Percentiles rank a stretch among this genome's conserved stretches.
Evolutionary conservation across 1,140 invertebrate genomes (phyloP).

Genomic region (Drosophila seguyi): DNA sequence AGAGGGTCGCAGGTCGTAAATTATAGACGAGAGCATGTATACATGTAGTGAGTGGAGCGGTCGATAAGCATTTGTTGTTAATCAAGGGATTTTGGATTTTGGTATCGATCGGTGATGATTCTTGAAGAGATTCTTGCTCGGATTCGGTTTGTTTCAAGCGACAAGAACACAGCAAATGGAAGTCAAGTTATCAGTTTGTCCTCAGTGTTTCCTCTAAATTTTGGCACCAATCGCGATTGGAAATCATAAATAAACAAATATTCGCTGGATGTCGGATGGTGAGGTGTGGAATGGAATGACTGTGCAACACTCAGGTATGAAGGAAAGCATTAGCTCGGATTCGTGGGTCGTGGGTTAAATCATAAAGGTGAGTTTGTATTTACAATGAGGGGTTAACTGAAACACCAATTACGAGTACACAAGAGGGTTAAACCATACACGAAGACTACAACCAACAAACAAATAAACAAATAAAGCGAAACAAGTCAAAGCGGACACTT

Average conservation of each 20-base stretch:
- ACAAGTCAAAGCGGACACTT: constrained; percentile 55
- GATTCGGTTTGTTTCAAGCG: constrained; percentile 9
- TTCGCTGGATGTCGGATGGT: constrained; percentile 3
- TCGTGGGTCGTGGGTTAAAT: constrained; percentile 25
- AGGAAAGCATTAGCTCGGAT: constrained; percentile 29
- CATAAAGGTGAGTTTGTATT: constrained; percentile 24
- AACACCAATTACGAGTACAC: constrained; percentile 57
- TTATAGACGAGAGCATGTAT: constrained; percentile 24
- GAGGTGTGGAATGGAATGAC: constrained; percentile 3
- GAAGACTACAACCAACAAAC: constrained; percentile 66
- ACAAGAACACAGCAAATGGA: constrained; percentile 40
- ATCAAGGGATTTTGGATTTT: constrained; percentile 10
- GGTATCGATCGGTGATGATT: constrained; percentile 3
- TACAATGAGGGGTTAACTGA: constrained; percentile 43
- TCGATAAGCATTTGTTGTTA: constrained; percentile 35
- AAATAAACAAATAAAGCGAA: constrained; percentile 41
- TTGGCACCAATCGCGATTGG: constrained; percentile 14
- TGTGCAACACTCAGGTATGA: constrained; percentile 30
- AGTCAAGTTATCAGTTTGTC: constrained; percentile 30
- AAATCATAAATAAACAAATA: constrained; percentile 19
- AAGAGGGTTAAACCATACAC: constrained; percentile 53
- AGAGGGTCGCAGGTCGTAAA: constrained; percentile 14
- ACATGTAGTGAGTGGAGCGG: constrained; percentile 22
- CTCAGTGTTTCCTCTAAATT: constrained; percentile 21
- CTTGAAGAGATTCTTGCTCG: constrained; percentile 14